A percentile compares a stretch with the other conserved stretches of the same genome.
Conservation (phyloP, 2,888 invertebrate species). For the Ochlodes sylvanus region DNA sequence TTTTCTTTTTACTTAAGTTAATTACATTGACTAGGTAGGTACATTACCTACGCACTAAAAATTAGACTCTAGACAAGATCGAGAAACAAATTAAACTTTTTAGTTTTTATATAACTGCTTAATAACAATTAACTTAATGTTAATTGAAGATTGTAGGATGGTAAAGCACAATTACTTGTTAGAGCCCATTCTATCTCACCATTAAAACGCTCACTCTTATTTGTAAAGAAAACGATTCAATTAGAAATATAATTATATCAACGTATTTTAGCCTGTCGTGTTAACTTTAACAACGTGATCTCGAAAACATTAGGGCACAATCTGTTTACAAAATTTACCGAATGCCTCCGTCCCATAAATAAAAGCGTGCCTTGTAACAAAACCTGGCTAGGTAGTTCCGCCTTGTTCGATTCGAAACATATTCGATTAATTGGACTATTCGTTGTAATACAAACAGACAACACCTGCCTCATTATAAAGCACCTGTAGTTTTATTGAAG, state of each 20-base stretch:
- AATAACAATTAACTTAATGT: too few relatives aligned
- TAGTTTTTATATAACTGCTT: too few relatives aligned
- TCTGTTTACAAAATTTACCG: constrained; percentile 4
- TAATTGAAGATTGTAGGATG: too few relatives aligned
- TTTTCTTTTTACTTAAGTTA: too few relatives aligned
- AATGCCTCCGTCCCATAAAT: constrained; percentile 27
- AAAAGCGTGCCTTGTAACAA: constrained; percentile 28
- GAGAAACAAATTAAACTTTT: too few relatives aligned
- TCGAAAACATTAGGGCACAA: constrained; percentile 14
- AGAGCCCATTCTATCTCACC: too few relatives aligned
- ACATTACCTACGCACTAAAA: too few relatives aligned
- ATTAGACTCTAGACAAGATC: too few relatives aligned
- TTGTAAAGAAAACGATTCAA: not conserved
- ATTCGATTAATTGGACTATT: constrained; percentile 63
- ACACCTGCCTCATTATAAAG: constrained; percentile 59
- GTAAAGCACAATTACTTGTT: too few relatives aligned
- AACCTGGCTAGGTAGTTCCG: constrained; percentile 16
- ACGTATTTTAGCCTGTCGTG: constrained; percentile 16
- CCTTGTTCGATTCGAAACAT: constrained; percentile 14
- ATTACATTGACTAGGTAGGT: too few relatives aligned
- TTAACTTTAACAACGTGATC: constrained; percentile 24
- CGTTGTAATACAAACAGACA: constrained; percentile 58
- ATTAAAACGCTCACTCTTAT: too few relatives aligned
- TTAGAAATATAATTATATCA: constrained; percentile 3
- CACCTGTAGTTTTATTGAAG: constrained; percentile 54